These are phyloP conservation scores for Fringilla coelebs DNA, from an alignment of 2,797 vertebrate species.

Conservation along the genomic window DNA sequence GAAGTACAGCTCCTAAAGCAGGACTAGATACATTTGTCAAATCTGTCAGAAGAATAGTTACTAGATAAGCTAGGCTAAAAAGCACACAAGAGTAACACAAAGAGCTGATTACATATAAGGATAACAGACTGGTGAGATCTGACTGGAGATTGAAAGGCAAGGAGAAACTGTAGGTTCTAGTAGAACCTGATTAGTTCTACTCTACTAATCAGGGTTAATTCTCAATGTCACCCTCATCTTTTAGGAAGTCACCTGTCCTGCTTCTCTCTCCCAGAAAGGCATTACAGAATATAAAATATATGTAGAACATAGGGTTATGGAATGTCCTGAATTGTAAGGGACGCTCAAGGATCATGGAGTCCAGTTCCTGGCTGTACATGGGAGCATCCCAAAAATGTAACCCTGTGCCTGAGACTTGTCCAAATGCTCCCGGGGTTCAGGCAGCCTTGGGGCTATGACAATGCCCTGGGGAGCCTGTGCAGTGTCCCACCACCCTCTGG, in stretches of 20 bases:
- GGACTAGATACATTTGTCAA: neutral
- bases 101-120: neutral
- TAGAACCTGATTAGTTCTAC: no score
- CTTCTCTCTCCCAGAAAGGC: neutral
- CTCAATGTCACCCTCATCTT: neutral
- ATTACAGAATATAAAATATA: neutral
- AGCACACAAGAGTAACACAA: neutral
- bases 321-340: neutral
- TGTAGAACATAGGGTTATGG: neutral
- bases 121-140: neutral
- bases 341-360: neutral
- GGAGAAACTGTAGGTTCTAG: neutral
- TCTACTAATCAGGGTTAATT: neutral
- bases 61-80: neutral
- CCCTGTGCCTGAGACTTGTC: neutral
- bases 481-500: neutral
- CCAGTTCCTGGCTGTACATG: neutral
- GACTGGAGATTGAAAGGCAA: neutral
- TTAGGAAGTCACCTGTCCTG: neutral
- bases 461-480: neutral
- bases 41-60: neutral
- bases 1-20: neutral
- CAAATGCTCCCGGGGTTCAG: neutral
- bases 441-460: rapidly evolving
- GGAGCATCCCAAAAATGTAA: neutral